Conservation (phyloP, 2,888 invertebrate species). For the Hymenopus coronatus region DNA sequence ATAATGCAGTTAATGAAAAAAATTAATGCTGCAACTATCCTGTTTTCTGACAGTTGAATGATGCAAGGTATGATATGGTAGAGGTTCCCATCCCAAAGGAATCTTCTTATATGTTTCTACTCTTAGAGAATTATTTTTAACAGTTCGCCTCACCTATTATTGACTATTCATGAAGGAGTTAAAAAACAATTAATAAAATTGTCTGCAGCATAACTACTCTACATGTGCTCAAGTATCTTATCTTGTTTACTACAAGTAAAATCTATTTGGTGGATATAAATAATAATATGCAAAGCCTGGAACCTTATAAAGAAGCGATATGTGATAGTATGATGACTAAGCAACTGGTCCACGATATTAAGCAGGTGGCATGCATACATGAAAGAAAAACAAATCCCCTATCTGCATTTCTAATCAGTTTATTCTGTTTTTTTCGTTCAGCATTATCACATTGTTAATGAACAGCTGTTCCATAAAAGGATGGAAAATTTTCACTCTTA, state of each 20-base stretch:
- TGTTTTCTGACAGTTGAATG: too few relatives aligned
- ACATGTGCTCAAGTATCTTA: not conserved
- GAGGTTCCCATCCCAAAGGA: too few relatives aligned
- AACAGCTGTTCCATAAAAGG: not conserved
- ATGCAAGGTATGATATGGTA: too few relatives aligned
- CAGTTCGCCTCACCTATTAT: too few relatives aligned
- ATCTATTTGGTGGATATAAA: not conserved
- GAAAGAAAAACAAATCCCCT: not conserved
- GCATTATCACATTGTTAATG: not conserved
- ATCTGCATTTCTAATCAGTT: not conserved
- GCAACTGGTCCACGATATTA: not conserved
- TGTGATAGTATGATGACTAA: not conserved
- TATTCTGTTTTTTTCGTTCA: not conserved
- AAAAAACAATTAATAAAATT: too few relatives aligned
- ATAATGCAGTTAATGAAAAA: too few relatives aligned
- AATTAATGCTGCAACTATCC: too few relatives aligned
- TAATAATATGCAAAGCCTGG: not conserved
- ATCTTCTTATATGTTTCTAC: too few relatives aligned
- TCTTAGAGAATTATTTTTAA: too few relatives aligned
- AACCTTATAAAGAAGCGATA: not conserved
- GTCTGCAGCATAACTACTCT: too few relatives aligned
- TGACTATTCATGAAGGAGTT: too few relatives aligned
- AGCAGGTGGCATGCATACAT: not conserved
- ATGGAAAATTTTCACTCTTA: not conserved
- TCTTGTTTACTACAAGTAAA: not conserved